Evolutionary conservation across 2,797 vertebrate genomes (phyloP), one percentile per base, ranked within the genome.

Genomic region (Acanthornis magna): DNA sequence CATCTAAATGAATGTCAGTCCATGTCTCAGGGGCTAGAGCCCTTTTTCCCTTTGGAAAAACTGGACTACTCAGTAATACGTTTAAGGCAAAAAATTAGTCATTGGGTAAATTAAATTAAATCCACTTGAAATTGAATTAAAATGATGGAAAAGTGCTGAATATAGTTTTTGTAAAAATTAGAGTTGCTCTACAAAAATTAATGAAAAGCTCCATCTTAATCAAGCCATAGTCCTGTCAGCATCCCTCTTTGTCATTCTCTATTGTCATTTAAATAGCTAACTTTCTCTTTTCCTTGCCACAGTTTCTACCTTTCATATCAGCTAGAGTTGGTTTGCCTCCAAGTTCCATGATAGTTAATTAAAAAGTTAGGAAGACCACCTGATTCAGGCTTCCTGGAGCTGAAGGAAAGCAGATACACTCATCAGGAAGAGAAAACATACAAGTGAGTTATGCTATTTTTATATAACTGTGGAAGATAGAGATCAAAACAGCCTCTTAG

Each of bases 181-280:
- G 93, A 84, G 85, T 86, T 85, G 40, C 53, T 80, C 70, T 93
- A 83, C 23, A 19, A 89, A 96, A 94, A 96, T 94, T 97, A 97
- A 97, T 97, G 96, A 96, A 97, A 94, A 97, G 92, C 93, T 98
- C 70, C 94, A 96, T 97, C 97, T 97, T 97, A 96, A 97, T 97
- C 96, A 97, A 96, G 89, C 95, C 87, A 67, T 85, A 60, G 72
- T 89, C 92, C 87, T 97, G 96, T 97, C 97, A 97, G 95, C 91
- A 97, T 96, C 93, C 91, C 82, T 97, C 96, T 96, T 93, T 96
- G 96, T 97, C 95, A 18, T 85, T 86, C 75, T 78, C 89, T 66
- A 93, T 97, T 97, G 96, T 97, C 83, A 96, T 97, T 96, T 92
- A 95, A 95, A 97, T 94, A 90, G 61, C 79, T 96, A 95, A 95